A percentile compares a stretch with the other conserved stretches of the same genome.
phyloP scores from a whole-genome alignment of 2,888 invertebrate species.

The Apantesis nais region DNA sequence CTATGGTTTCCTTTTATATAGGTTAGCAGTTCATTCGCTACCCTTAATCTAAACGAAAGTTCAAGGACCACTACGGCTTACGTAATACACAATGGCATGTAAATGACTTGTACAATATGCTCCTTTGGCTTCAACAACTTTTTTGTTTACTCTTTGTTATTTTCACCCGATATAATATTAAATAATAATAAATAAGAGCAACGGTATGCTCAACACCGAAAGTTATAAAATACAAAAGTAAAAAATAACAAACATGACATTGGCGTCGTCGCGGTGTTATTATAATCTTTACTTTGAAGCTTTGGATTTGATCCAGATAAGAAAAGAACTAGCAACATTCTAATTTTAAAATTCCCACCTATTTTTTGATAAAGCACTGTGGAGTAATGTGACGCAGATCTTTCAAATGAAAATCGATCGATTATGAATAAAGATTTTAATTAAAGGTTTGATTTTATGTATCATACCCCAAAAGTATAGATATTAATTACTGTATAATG shows the following conservation, averaged over 20 bases:
- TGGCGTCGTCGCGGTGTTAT: slow-evolving; percentile 57
- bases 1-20: slow-evolving; percentile 63
- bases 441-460: not conserved
- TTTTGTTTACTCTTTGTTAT: not conserved
- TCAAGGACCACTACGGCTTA: slow-evolving; percentile 53
- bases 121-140: no score
- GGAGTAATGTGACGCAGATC: slow-evolving; percentile 28
- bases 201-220: slow-evolving; percentile 20
- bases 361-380: slow-evolving; percentile 41
- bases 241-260: slow-evolving; percentile 76
- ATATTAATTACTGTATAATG: not conserved
- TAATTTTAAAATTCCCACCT: slow-evolving; percentile 63
- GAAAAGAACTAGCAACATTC: slow-evolving; percentile 64
- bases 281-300: slow-evolving; percentile 38
- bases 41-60: slow-evolving; percentile 42
- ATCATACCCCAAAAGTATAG: not conserved
- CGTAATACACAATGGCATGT: slow-evolving; percentile 24
- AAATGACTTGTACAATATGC: not conserved
- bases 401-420: slow-evolving; percentile 47
- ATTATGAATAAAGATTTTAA: slow-evolving; percentile 35
- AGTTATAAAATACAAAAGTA: slow-evolving; percentile 63
- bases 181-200: slow-evolving; percentile 17
- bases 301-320: slow-evolving; percentile 71
- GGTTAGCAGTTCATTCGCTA: slow-evolving; percentile 48
- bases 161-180: not conserved